A percentile compares a stretch with the other conserved stretches of the same genome.
Conservation (phyloP, 2,888 invertebrate species). For the Apantesis nais region DNA sequence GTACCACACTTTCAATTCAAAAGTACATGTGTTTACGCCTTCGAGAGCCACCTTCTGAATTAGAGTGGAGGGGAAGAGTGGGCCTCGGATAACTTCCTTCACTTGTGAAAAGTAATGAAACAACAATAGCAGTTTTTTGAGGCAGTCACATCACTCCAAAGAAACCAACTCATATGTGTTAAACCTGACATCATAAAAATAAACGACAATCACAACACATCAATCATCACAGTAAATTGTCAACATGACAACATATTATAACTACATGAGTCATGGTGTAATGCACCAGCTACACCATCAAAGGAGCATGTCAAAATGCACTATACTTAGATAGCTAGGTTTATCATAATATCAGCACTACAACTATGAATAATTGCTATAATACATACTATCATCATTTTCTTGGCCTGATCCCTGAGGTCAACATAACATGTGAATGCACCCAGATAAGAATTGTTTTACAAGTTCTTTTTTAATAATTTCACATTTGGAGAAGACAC, state of each 20-base stretch:
- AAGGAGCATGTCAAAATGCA: not conserved
- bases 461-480: too few species aligned
- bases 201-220: not conserved
- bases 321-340: not conserved
- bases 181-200: not conserved
- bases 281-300: too few species aligned
- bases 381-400: not conserved
- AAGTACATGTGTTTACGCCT: too few species aligned
- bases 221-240: not conserved
- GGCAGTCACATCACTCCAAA: too few species aligned
- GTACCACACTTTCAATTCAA: too few species aligned
- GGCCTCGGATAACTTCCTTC: too few species aligned
- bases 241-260: not conserved
- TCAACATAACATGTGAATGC: not conserved
- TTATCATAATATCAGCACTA: not conserved
- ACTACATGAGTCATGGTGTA: not conserved
- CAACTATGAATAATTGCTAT: not conserved
- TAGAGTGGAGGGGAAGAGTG: too few species aligned
- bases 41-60: too few species aligned
- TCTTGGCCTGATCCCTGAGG: not conserved
- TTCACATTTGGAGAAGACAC: too few species aligned
- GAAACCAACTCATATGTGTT: too few species aligned
- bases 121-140: too few species aligned
- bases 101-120: too few species aligned
- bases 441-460: not conserved